Percentiles rank a stretch among this genome's conserved stretches.
phyloP scores from a whole-genome alignment of 2,113 vertebrate genomes.

The Delphinus delphis region DNA sequence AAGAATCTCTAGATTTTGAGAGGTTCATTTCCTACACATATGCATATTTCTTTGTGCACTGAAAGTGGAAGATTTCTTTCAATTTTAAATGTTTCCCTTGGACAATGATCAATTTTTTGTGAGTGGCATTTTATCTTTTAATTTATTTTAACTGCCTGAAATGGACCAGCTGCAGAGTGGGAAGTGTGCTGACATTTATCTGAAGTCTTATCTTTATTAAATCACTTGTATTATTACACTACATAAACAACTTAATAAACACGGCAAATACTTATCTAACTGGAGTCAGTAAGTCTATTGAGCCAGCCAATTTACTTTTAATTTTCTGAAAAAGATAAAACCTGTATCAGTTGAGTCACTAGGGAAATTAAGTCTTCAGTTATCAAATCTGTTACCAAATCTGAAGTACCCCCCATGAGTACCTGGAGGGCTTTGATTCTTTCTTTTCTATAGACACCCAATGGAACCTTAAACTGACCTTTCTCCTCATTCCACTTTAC shows the following conservation, averaged over 20 bases:
- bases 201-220: constrained; percentile 84
- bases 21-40: constrained; percentile 36
- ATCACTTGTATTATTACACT: constrained; percentile 89
- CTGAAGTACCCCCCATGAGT: constrained; percentile 83
- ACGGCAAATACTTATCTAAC: constrained; percentile 88
- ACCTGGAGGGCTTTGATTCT: constrained; percentile 88
- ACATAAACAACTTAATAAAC: constrained; percentile 94
- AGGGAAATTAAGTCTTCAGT: constrained; percentile 95
- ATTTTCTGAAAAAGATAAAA: constrained; percentile 94
- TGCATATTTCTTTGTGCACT: constrained; percentile 50
- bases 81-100: constrained; percentile 77
- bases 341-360: constrained; percentile 93
- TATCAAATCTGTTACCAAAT: constrained; percentile 90
- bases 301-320: constrained; percentile 91
- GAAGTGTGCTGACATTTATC: constrained; percentile 82
- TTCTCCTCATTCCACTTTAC: constrained; percentile 83
- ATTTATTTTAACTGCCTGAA: constrained; percentile 84
- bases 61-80: constrained; percentile 67
- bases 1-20: constrained; percentile 51
- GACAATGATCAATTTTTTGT: constrained; percentile 78
- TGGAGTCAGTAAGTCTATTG: constrained; percentile 86
- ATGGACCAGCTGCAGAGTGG: constrained; percentile 80
- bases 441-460: constrained; percentile 87
- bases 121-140: constrained; percentile 80
- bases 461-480: constrained; percentile 87